Evolutionary conservation across 2,888 invertebrate genomes (phyloP), one percentile per base, ranked within the genome.

Genomic region (Dynastes grantii): DNA sequence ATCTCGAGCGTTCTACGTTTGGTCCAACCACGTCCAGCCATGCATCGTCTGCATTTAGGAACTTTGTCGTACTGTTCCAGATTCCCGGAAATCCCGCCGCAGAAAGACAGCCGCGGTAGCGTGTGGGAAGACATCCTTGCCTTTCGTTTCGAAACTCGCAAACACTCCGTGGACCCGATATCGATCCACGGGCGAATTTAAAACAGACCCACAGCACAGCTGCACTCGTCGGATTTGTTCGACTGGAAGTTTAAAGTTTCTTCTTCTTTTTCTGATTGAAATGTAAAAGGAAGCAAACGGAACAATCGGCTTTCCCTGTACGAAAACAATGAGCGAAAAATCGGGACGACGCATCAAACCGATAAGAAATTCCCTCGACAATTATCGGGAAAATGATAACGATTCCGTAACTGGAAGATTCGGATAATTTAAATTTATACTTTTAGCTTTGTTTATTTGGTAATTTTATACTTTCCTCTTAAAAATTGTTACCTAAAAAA

Each of bases 221-320:
- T 68, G 68, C 68, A 73, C 58, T 73, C 58, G 32, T 73, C 11
- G 73, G 32, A 73, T 11, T 58, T 58, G 73, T 73, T 73, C 73
- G 73, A 40, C 73, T 40, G 45, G 58, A 73, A 58, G 40, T 73
- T 58, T 73, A 29, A 68, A 68, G 22, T 49, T 68, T 68, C 27
- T 68, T 40, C 51, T 63, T 5, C 32, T 37, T 37, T 37, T 63
- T 63, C 27, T 8, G 63, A 55, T 55, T 63, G 63, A 32, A 63
- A 63, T 29, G 63, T 63, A 8, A 29, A 63, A 32, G 63, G n/a
- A 63, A 32, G 63, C 63, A 63, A 63, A 32, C 63, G 63, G 29
- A 63, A 63, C 63, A 29, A 63, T 63, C 63, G 63, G 63, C 63
- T 63, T 63, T 63, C 63, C 32, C 29, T 63, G 63, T 63, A n/a